Evolutionary conservation across 2,797 vertebrate genomes (phyloP), one percentile per base, ranked within the genome.

Genomic region (Echeneis naucrates): DNA sequence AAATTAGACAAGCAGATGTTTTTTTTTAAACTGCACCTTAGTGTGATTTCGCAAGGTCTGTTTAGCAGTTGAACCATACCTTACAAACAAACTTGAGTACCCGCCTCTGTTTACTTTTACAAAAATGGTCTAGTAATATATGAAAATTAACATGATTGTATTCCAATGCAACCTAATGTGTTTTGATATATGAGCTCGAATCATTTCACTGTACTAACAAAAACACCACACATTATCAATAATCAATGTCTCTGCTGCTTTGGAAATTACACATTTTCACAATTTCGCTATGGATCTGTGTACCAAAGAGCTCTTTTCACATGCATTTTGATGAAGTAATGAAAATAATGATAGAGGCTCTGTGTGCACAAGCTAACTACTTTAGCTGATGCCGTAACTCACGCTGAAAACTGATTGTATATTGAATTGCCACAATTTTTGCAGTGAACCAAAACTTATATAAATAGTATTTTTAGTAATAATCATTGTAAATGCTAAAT

Each of bases 361-460:
- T 45, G 16, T 82, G 53, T 71, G 56, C 24, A 80, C 40, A 82
- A 68, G 35, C 32, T 48, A 50, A 56, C 52, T 66, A 23, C 51
- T 83, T 68, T 64, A 48, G 50, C 42, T 72, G 40, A 79, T 79
- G 62, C 48, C 73, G 23, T 74, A 40, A 51, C 2, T 74, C 42
- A 51, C 32, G 66, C 8, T 68, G 35, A 40, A 66, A 66, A 69
- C 33, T 58, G 37, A 61, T 73, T 75, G 55, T 67, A 26, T 77
- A 40, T 60, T 57, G 51, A 40, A 77, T 40, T 16, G 62, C 47
- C 30, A 79, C 44, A 77, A 32, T 47, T 70, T 72, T 80, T 51
- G 79, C 74, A 72, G 62, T 55, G n/a, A 85, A 62, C 44, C 23
- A 52, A 76, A 80, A 59, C 45, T 78, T 81, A 67, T 42, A 79